phyloP scores from a whole-genome alignment of 2,888 invertebrate genomes.

The Rhabditoides inermis region DNA sequence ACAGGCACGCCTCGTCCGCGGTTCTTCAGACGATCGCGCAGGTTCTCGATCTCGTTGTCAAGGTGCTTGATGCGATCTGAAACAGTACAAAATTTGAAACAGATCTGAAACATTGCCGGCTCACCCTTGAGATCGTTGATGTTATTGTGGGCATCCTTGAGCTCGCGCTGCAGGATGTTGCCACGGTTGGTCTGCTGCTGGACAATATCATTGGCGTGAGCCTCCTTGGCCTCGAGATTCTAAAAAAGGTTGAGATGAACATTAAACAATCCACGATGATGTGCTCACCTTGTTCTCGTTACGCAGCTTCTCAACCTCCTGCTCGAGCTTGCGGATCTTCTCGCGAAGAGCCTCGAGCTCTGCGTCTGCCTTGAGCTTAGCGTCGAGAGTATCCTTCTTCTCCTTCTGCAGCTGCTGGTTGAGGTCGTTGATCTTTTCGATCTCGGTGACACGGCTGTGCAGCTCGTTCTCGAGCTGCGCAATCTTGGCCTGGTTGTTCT shows the following conservation, averaged over 20 bases:
- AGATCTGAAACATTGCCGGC: not conserved
- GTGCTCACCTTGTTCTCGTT: slow-evolving; percentile 29
- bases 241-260: not conserved
- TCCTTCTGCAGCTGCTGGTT: slow-evolving; percentile 47
- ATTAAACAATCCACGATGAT: not conserved
- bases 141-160: slow-evolving; percentile 27
- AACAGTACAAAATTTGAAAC: no score
- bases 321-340: slow-evolving; percentile 43
- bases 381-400: slow-evolving; percentile 31
- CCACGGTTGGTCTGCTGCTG: slow-evolving; percentile 35
- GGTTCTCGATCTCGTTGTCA: slow-evolving; percentile 25
- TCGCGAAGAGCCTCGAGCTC: slow-evolving; percentile 41
- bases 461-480: slow-evolving; percentile 47
- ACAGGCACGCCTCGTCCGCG: slow-evolving; percentile 11
- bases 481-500: slow-evolving; percentile 47
- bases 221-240: slow-evolving; percentile 30
- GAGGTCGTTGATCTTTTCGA: slow-evolving; percentile 44
- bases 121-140: slow-evolving; percentile 21
- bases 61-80: slow-evolving; percentile 17
- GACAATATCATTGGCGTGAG: slow-evolving; percentile 31
- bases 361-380: slow-evolving; percentile 44
- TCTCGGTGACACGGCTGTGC: slow-evolving; percentile 37
- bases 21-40: slow-evolving; percentile 26
- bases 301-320: slow-evolving; percentile 42
- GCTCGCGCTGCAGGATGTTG: slow-evolving; percentile 34